phyloP scores from a whole-genome alignment of 2,113 vertebrate genomes.

The Lepus timidus region DNA sequence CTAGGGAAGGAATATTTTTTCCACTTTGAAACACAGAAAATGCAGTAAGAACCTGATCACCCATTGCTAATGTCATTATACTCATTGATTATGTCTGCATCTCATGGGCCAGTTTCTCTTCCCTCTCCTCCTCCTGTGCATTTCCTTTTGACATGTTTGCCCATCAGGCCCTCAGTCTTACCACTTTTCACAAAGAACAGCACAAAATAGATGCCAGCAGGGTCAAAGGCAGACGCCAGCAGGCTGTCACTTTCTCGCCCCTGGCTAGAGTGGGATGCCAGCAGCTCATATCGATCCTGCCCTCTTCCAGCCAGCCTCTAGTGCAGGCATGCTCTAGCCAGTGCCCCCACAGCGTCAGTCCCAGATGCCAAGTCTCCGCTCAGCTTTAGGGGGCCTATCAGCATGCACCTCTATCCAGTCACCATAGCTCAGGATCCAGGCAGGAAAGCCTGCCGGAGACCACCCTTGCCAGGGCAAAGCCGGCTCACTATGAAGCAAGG shows the following conservation, averaged over 20 bases:
- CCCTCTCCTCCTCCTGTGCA: neutral
- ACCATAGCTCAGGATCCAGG: neutral
- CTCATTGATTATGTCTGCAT: neutral
- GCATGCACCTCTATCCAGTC: neutral
- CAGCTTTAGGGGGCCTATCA: conserved; percentile 32
- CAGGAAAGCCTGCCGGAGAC: conserved; percentile 32
- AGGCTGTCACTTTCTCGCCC: conserved; percentile 40
- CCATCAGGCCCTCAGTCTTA: conserved; percentile 15
- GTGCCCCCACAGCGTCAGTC: neutral
- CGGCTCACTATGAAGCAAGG: neutral
- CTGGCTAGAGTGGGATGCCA: conserved; percentile 32
- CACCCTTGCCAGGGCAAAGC: neutral
- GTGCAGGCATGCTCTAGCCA: conserved; percentile 39
- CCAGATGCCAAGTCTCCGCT: conserved; percentile 35
- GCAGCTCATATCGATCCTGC: conserved; percentile 11
- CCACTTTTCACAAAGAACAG: conserved; percentile 46
- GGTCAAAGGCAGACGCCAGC: conserved; percentile 53
- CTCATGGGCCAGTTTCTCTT: neutral
- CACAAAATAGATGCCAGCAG: conserved; percentile 35
- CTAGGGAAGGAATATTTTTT: neutral
- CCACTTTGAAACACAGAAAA: neutral
- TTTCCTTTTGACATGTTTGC: conserved; percentile 45
- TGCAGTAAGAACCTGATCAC: neutral
- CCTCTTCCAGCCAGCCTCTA: neutral
- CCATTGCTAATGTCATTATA: neutral